Conservation (phyloP, 2,888 invertebrate species). For the Scelioninae gen. 2 region DNA sequence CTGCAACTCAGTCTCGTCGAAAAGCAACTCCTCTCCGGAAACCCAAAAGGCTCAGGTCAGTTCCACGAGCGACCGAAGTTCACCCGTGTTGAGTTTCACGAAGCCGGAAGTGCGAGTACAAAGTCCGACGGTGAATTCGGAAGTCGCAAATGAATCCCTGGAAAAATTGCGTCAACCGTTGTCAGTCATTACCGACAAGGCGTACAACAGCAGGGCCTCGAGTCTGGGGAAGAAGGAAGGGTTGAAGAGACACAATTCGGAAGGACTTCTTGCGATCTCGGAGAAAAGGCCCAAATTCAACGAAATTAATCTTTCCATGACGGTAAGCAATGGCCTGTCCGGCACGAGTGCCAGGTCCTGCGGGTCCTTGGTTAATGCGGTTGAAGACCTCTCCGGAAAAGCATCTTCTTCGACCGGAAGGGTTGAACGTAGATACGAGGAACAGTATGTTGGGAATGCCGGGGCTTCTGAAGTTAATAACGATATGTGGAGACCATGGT, state of each 20-base stretch:
- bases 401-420: slow-evolving; percentile 44
- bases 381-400: slow-evolving; percentile 65
- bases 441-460: slow-evolving; percentile 61
- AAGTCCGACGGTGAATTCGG: slow-evolving; percentile 38
- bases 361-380: slow-evolving; percentile 60
- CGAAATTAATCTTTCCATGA: slow-evolving; percentile 67
- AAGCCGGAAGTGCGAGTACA: slow-evolving; percentile 62
- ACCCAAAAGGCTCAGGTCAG: slow-evolving; percentile 73
- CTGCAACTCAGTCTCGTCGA: slow-evolving; percentile 65
- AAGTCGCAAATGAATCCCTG: slow-evolving; percentile 37
- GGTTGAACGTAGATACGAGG: slow-evolving; percentile 34
- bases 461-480: slow-evolving; percentile 70
- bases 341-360: slow-evolving; percentile 48
- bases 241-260: slow-evolving; percentile 70
- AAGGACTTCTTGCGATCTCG: slow-evolving; percentile 69
- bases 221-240: slow-evolving; percentile 62
- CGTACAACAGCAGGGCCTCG: slow-evolving; percentile 67
- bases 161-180: slow-evolving; percentile 68
- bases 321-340: slow-evolving; percentile 55
- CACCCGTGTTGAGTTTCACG: slow-evolving; percentile 63
- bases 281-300: slow-evolving; percentile 70
- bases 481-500: slow-evolving; percentile 80
- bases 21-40: slow-evolving; percentile 67
- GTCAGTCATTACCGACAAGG: slow-evolving; percentile 73
- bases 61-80: slow-evolving; percentile 70